Conservation (phyloP, 2,888 invertebrate genomes). For the Dermolepida albohirtum region DNA sequence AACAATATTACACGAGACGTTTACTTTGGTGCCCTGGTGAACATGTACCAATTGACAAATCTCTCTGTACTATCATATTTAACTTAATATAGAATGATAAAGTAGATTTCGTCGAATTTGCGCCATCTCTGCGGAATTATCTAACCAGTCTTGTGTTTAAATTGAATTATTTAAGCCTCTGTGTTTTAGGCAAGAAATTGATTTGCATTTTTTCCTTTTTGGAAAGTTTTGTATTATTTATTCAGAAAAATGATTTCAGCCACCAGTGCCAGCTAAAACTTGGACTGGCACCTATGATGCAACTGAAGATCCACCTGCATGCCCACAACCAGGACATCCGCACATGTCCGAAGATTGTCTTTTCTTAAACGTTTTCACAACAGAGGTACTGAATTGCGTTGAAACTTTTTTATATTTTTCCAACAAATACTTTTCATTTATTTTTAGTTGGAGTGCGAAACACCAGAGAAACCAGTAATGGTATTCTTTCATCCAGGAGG, state of each 20-base stretch:
- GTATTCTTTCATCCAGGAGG: slow-evolving; percentile 78
- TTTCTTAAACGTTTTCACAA: slow-evolving; percentile 72
- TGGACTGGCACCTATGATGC: slow-evolving; percentile 60
- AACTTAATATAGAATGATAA: too few species aligned
- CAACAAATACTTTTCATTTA: not conserved
- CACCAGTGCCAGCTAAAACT: slow-evolving; percentile 59
- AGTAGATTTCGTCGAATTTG: too few species aligned
- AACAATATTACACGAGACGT: too few species aligned
- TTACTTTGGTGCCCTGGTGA: too few species aligned
- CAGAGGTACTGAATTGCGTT: slow-evolving; percentile 57
- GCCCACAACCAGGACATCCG: slow-evolving; percentile 59
- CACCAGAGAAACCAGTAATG: slow-evolving; percentile 70
- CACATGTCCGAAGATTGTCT: slow-evolving; percentile 73
- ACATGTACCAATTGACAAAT: too few species aligned
- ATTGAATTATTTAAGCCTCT: too few species aligned
- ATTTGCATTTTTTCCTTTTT: too few species aligned
- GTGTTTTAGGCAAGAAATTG: too few species aligned
- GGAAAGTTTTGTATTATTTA: not conserved
- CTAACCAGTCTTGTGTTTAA: too few species aligned
- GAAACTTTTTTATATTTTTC: not conserved
- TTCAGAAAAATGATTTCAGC: slow-evolving; percentile 49
- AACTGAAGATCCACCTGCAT: slow-evolving; percentile 59
- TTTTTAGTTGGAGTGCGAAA: slow-evolving; percentile 47
- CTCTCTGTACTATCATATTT: too few species aligned
- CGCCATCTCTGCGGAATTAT: too few species aligned